These are phyloP conservation scores for Lepilemur ruficaudatus DNA, from an alignment of 2,797 vertebrate genomes.

Conservation along the genomic window DNA sequence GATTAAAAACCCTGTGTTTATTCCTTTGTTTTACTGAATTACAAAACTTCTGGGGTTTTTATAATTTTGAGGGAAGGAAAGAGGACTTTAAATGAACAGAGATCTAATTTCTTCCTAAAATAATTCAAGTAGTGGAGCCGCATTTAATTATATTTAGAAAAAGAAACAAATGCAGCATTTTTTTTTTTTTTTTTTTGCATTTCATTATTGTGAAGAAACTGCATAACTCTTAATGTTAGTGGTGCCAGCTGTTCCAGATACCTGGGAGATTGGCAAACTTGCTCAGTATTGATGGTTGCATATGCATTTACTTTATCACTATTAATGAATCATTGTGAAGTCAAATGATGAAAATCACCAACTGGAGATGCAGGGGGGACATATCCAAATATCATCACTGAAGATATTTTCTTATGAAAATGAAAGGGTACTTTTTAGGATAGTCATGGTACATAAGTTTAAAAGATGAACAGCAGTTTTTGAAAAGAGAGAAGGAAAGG, in stretches of 20 bases:
- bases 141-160: not conserved
- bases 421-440: not conserved
- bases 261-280: not conserved
- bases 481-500: not conserved
- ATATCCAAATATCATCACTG: not conserved
- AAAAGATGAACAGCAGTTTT: not conserved
- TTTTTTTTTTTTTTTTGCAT: not conserved
- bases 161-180: not conserved
- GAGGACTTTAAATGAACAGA: not conserved
- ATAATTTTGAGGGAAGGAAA: not conserved
- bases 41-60: not conserved
- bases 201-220: not conserved
- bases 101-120: not conserved
- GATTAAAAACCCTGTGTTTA: not conserved
- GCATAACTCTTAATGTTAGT: not conserved
- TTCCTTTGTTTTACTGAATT: not conserved
- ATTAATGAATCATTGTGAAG: not conserved
- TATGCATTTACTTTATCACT: too few relatives aligned
- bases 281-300: rapidly evolving
- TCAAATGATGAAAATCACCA: not conserved
- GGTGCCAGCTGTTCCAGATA: not conserved
- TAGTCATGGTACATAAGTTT: not conserved
- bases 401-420: too few relatives aligned
- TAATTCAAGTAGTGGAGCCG: not conserved
- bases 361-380: not conserved